Conservation (phyloP, 1,140 invertebrate genomes). For the Drosophila kanapiae region DNA sequence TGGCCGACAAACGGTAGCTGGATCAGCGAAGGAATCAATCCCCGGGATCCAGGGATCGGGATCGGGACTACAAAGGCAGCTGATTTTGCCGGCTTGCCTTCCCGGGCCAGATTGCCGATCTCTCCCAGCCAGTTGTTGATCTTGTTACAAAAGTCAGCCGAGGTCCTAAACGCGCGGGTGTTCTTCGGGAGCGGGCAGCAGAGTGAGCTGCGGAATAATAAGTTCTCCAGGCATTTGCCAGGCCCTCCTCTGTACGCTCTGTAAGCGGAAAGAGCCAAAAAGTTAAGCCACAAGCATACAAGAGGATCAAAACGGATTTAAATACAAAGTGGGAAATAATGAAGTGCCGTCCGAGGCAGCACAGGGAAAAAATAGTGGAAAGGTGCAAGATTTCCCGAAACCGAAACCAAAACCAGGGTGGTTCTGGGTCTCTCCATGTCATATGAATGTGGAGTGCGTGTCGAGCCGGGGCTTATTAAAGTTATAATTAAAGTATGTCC, state of each 20-base stretch:
- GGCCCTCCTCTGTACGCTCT: constrained; percentile 31
- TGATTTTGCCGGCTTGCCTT: constrained; percentile 44
- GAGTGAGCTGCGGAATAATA: constrained; percentile 20
- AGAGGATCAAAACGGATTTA: constrained; percentile 83
- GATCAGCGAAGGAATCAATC: constrained; percentile 58
- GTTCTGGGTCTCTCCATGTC: neutral
- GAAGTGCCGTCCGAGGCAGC: constrained; percentile 57
- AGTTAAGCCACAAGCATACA: constrained; percentile 84
- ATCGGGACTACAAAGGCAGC: constrained; percentile 60
- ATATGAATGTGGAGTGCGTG: constrained; percentile 45
- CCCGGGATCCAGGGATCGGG: constrained; percentile 48
- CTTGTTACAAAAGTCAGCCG: constrained; percentile 78
- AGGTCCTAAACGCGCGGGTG: constrained; percentile 67
- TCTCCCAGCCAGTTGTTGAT: constrained; percentile 65
- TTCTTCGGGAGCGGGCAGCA: constrained; percentile 37
- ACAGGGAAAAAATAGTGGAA: constrained; percentile 32
- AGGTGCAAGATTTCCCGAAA: constrained; percentile 49
- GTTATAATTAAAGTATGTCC: constrained; percentile 81
- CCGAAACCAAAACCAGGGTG: constrained; percentile 41
- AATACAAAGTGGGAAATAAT: constrained; percentile 83
- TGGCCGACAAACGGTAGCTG: constrained; percentile 61
- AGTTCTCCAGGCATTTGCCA: constrained; percentile 6
- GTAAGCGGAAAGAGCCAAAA: constrained; percentile 79
- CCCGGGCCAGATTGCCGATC: constrained; percentile 36
- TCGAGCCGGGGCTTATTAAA: constrained; percentile 75